Evolutionary conservation across 2,888 invertebrate genomes (phyloP).

Genomic region (Andrena flavipes): DNA sequence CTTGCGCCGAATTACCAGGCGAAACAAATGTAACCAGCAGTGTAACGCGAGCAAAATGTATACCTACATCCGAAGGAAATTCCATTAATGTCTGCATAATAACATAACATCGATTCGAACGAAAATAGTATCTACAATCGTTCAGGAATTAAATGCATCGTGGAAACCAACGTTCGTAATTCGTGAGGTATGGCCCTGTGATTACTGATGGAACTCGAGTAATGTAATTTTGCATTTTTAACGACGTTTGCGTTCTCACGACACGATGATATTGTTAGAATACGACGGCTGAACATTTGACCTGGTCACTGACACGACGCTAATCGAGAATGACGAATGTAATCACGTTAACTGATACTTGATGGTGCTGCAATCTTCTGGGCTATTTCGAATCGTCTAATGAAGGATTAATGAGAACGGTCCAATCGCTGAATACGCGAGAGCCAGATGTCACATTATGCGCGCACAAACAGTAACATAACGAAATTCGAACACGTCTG

Average conservation of each 20-base stretch:
- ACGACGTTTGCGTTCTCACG: neutral
- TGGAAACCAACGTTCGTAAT: no score
- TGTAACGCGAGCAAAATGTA: neutral
- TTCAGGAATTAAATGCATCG: no score
- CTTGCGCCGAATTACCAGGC: neutral
- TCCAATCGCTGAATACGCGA: slow-evolving; percentile 46
- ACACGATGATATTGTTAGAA: slow-evolving; percentile 20
- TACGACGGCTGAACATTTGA: slow-evolving; percentile 40
- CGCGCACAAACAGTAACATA: neutral
- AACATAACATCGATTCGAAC: neutral
- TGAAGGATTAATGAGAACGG: slow-evolving; percentile 50
- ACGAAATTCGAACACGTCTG: slow-evolving; percentile 27
- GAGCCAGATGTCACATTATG: slow-evolving; percentile 17
- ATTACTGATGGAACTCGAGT: no score
- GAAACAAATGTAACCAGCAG: slow-evolving; percentile 2
- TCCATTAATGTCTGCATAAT: neutral
- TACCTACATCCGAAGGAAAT: neutral
- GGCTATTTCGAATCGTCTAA: slow-evolving; percentile 52
- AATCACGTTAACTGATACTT: slow-evolving; percentile 33
- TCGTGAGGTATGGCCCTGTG: no score
- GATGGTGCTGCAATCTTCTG: slow-evolving; percentile 31
- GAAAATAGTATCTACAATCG: no score
- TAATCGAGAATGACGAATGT: slow-evolving; percentile 38
- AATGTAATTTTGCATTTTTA: slow-evolving; percentile 1
- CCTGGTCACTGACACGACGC: slow-evolving; percentile 33